Evolutionary conservation across 2,797 vertebrate species (phyloP), one percentile per base, ranked within the genome.

Genomic region (Scolopax rusticola): DNA sequence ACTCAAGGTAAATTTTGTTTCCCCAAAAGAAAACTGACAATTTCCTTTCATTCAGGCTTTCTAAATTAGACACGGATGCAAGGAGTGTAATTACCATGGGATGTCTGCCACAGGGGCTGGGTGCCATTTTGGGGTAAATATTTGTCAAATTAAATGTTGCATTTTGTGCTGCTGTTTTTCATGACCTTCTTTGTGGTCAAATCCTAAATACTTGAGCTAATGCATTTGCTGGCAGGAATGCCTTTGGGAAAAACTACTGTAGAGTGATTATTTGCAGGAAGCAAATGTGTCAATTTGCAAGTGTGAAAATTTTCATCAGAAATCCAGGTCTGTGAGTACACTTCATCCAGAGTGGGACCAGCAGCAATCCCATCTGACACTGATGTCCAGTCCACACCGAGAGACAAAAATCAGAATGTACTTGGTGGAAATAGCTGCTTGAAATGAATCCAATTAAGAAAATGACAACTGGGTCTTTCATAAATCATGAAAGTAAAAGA

Each of bases 21-120:
- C 38, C 75, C 53, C 5, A 19, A 13, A 87, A 78, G 68, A 64
- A 54, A 32, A 68, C 16, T 15, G 69, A 64, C 3, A 0, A 20
- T 87, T 91, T 88, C 57, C 77, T 90, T 59, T 25, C 20, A 33
- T 84, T 88, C 41, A 51, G 54, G n/a, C 18, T 96, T 89, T 80
- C 71, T 77, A 84, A 89, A 76, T 88, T 30, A 54, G 43, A n/a
- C 24, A 16, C 0, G 14, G 53, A 54, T 77, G 20, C 60, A 32
- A 65, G 60, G 77, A 88, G 17, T 71, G 0, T 78, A 90, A 91
- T 75, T 90, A 70, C 38, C 27, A 12, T 61, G 91, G 50, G 50
- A 65, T 83, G 69, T 47, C 38, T 69, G 61, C 61, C 61, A 38
- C 1, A 0, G 50, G 50, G 53, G 25, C 50, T 91, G 68, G 64